Evolutionary conservation across 2,888 invertebrate genomes (phyloP).

Genomic region (Agriopis marginaria): DNA sequence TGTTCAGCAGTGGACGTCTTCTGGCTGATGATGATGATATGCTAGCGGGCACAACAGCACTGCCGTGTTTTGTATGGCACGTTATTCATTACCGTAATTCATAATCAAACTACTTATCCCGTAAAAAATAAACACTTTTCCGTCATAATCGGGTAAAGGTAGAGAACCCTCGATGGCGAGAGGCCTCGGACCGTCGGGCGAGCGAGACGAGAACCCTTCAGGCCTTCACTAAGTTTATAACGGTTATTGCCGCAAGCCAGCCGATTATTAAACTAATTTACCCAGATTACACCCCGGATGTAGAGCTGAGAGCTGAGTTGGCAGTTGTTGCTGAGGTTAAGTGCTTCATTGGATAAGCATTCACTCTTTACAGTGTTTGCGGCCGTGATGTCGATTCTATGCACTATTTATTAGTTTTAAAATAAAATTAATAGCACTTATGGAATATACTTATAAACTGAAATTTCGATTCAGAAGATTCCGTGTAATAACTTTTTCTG

Average conservation of each 20-base stretch:
- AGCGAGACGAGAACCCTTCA: constrained; percentile 22
- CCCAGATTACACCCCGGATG: constrained; percentile 32
- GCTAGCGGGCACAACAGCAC: too few species aligned
- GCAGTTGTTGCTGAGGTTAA: not conserved
- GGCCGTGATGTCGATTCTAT: not conserved
- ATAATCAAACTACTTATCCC: not conserved
- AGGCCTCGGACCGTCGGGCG: not conserved
- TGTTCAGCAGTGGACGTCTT: too few species aligned
- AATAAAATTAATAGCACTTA: too few species aligned
- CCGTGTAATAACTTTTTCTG: too few species aligned
- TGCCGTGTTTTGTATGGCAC: too few species aligned
- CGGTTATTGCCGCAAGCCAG: constrained; percentile 32
- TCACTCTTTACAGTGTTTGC: not conserved
- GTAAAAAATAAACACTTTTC: constrained; percentile 15
- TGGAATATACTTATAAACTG: too few species aligned
- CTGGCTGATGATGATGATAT: too few species aligned
- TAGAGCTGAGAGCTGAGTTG: constrained; percentile 6
- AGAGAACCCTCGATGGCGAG: constrained; percentile 14
- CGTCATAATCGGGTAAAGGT: constrained; percentile 28
- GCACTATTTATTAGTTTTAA: too few species aligned
- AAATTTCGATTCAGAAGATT: too few species aligned
- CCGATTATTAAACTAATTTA: constrained; percentile 43
- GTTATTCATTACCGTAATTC: too few species aligned
- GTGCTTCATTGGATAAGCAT: not conserved
- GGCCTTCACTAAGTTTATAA: constrained; percentile 38